Evolutionary conservation across 2,888 invertebrate species (phyloP).

Genomic region (Drosophila hawaiiensis): DNA sequence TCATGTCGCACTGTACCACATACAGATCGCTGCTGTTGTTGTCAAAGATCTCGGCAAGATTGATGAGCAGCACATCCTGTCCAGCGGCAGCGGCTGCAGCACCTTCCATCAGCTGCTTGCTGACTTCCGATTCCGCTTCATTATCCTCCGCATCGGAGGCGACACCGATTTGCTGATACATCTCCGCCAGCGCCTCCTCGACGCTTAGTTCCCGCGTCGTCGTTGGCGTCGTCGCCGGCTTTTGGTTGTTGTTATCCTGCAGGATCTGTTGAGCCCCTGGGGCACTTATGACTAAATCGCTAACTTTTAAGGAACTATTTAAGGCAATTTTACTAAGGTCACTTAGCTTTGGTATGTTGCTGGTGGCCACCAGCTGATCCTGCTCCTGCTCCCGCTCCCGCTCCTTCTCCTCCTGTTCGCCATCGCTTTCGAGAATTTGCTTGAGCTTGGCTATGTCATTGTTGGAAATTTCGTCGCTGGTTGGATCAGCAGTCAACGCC

Average conservation of each 20-base stretch:
- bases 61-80: slow-evolving; percentile 83
- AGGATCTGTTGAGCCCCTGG: slow-evolving; percentile 17
- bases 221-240: not conserved
- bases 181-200: slow-evolving; percentile 82
- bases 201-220: slow-evolving; percentile 77
- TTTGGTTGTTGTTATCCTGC: not conserved
- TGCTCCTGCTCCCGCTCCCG: not conserved
- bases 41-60: slow-evolving; percentile 84
- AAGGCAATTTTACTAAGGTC: slow-evolving; percentile 86
- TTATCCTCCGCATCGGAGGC: slow-evolving; percentile 77
- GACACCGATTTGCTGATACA: slow-evolving; percentile 82
- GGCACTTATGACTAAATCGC: slow-evolving; percentile 61
- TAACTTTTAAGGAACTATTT: slow-evolving; percentile 83
- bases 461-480: slow-evolving; percentile 34
- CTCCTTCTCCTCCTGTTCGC: slow-evolving; percentile 42
- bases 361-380: slow-evolving; percentile 3
- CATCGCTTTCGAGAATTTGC: slow-evolving; percentile 79
- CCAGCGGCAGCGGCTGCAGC: slow-evolving; percentile 36
- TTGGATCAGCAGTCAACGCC: not conserved
- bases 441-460: slow-evolving; percentile 81
- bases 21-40: slow-evolving; percentile 84
- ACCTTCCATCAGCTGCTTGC: slow-evolving; percentile 38
- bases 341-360: slow-evolving; percentile 85
- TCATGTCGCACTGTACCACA: slow-evolving; percentile 85
- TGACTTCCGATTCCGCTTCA: slow-evolving; percentile 27